Evolutionary conservation across 2,888 invertebrate genomes (phyloP).

Genomic region (Drosophila prolongata): DNA sequence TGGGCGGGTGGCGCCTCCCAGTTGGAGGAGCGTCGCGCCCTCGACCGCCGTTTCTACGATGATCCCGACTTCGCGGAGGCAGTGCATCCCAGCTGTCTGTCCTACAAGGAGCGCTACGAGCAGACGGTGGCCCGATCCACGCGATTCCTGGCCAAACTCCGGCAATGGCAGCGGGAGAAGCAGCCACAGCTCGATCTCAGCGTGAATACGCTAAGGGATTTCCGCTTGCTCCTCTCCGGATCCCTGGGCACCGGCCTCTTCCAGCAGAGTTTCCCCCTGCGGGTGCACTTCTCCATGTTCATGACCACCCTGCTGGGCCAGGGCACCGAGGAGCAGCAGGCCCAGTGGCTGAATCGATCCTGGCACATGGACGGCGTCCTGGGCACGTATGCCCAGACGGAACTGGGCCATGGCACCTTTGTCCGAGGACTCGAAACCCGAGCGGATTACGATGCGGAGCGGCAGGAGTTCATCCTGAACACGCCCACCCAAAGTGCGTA

Average conservation of each 20-base stretch:
- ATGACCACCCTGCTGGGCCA: slow-evolving; percentile 94
- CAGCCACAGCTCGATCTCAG: slow-evolving; percentile 11
- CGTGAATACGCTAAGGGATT: slow-evolving; percentile 61
- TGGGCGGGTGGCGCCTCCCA: slow-evolving; percentile 73
- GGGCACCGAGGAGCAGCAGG: slow-evolving; percentile 93
- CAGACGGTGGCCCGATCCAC: slow-evolving; percentile 62
- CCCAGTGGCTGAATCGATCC: slow-evolving; percentile 92
- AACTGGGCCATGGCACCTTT: slow-evolving; percentile 97
- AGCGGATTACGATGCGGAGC: slow-evolving; percentile 92
- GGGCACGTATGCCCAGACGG: slow-evolving; percentile 98
- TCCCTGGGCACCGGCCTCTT: slow-evolving; percentile 77
- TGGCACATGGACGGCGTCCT: slow-evolving; percentile 92
- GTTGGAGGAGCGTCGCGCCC: slow-evolving; percentile 61
- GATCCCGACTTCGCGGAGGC: slow-evolving; percentile 72
- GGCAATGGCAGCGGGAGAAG: slow-evolving; percentile 85
- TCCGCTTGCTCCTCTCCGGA: slow-evolving; percentile 73
- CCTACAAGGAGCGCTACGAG: slow-evolving; percentile 78
- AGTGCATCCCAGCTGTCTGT: slow-evolving; percentile 65
- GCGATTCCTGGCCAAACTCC: slow-evolving; percentile 88
- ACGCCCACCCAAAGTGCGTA: slow-evolving; percentile 94
- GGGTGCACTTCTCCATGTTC: slow-evolving; percentile 96
- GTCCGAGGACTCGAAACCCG: slow-evolving; percentile 95
- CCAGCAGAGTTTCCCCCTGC: slow-evolving; percentile 84
- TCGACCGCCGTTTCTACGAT: slow-evolving; percentile 70
- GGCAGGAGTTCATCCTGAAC: slow-evolving; percentile 93